phyloP scores from a whole-genome alignment of 2,113 vertebrate species.

The Crocuta crocuta region DNA sequence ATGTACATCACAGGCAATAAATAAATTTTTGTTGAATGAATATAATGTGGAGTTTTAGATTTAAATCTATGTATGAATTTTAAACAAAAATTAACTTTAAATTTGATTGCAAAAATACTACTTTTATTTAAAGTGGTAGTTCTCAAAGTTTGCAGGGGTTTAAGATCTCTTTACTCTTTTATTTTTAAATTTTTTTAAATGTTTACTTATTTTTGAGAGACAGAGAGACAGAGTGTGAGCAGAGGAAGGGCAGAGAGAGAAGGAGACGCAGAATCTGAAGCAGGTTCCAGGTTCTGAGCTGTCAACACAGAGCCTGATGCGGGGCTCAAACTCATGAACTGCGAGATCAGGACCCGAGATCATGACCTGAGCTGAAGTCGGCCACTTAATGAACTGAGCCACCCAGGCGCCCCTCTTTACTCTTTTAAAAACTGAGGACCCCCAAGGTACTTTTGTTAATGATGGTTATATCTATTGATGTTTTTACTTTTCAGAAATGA shows the following conservation, averaged over 20 bases:
- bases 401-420: neutral
- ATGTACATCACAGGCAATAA: neutral
- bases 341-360: too few species aligned
- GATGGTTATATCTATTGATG: neutral
- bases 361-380: too few species aligned
- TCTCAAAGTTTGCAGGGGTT: neutral
- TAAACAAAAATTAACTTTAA: slow-evolving; percentile 47
- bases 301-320: too few species aligned
- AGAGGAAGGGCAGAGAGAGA: too few species aligned
- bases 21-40: slow-evolving; percentile 30
- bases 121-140: slow-evolving; percentile 3
- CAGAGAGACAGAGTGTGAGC: too few species aligned
- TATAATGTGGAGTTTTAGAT: neutral
- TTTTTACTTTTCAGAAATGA: slow-evolving; percentile 38
- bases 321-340: too few species aligned
- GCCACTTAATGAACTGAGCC: too few species aligned
- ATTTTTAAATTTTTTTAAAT: too few species aligned
- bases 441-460: slow-evolving; percentile 14
- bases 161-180: neutral
- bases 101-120: neutral
- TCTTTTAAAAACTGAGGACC: neutral
- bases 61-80: slow-evolving; percentile 50
- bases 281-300: too few species aligned
- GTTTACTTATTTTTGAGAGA: too few species aligned
- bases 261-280: too few species aligned